Conservation (phyloP, 1,140 invertebrate species). For the Gonatopus flavifemur region DNA sequence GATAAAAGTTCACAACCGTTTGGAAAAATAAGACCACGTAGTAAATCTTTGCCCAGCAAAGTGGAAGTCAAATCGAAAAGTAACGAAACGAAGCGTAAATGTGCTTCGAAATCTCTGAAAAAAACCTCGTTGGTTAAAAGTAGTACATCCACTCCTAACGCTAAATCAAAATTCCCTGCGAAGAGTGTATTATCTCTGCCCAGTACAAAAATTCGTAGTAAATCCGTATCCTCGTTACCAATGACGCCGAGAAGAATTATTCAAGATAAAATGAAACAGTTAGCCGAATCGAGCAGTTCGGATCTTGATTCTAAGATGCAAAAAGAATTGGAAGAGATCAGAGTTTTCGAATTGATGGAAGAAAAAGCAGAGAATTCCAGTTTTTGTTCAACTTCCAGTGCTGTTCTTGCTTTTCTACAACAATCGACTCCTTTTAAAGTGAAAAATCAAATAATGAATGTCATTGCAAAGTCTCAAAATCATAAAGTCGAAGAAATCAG, state of each 20-base stretch:
- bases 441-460: conserved; percentile 11
- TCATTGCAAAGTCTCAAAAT: too few species aligned
- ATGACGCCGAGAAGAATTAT: conserved; percentile 32
- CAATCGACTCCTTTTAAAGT: conserved; percentile 56
- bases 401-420: conserved; percentile 62
- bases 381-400: conserved; percentile 71
- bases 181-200: conserved; percentile 35
- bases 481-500: too few species aligned
- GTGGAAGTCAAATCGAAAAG: conserved; percentile 36
- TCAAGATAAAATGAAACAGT: conserved; percentile 6
- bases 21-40: conserved; percentile 38
- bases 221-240: conserved; percentile 42
- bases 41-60: conserved; percentile 39
- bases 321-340: conserved; percentile 63
- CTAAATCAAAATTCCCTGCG: too few species aligned
- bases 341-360: conserved; percentile 73
- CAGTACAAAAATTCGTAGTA: conserved; percentile 25
- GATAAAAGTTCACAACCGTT: conserved; percentile 10
- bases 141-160: conserved; percentile 25
- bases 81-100: conserved; percentile 12
- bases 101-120: conserved; percentile 6
- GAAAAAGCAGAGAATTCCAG: conserved; percentile 69
- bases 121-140: conserved; percentile 2
- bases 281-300: conserved; percentile 48
- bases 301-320: conserved; percentile 49